phyloP scores from a whole-genome alignment of 2,113 vertebrate species.

The Oryzias celebensis region DNA sequence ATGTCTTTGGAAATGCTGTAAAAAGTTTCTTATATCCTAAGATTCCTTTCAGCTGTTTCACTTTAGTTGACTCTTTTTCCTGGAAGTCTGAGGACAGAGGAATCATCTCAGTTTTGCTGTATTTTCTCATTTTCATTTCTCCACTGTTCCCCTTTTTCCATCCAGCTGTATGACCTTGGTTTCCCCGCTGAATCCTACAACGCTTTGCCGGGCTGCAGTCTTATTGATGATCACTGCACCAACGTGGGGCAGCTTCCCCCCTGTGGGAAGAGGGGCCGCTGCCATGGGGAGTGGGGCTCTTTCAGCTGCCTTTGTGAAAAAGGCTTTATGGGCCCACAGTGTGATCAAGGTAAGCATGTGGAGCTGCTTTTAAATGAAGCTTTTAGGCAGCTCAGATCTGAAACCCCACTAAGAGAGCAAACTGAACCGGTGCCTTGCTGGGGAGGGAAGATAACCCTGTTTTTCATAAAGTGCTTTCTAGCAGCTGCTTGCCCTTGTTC shows the following conservation, averaged over 20 bases:
- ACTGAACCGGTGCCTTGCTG: constrained; percentile 21
- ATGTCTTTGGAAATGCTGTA: no score
- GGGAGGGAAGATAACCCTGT: constrained; percentile 39
- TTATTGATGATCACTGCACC: constrained; percentile 80
- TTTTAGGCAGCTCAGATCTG: constrained; percentile 11
- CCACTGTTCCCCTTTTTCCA: constrained; percentile 3
- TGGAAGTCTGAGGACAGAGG: constrained; percentile 6
- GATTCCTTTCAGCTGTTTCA: neutral
- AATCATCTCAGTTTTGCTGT: neutral
- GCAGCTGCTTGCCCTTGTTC: constrained; percentile 11
- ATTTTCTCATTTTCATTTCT: neutral
- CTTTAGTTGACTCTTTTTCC: constrained; percentile 2
- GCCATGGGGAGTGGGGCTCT: constrained; percentile 78
- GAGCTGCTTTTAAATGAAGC: constrained; percentile 3
- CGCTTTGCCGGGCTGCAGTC: constrained; percentile 78
- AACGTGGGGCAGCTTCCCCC: constrained; percentile 68
- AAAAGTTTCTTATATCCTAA: no score
- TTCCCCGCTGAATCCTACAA: constrained; percentile 80
- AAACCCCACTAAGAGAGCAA: constrained; percentile 11
- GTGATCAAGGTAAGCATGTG: constrained; percentile 79
- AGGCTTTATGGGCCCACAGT: constrained; percentile 79
- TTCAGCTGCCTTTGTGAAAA: constrained; percentile 81
- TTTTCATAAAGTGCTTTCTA: constrained; percentile 30
- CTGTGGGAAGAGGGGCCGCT: constrained; percentile 80
- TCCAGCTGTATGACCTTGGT: constrained; percentile 83